These are phyloP conservation scores for Pseudorhombus dupliciocellatus DNA, from an alignment of 2,113 vertebrate genomes.

Conservation along the genomic window DNA sequence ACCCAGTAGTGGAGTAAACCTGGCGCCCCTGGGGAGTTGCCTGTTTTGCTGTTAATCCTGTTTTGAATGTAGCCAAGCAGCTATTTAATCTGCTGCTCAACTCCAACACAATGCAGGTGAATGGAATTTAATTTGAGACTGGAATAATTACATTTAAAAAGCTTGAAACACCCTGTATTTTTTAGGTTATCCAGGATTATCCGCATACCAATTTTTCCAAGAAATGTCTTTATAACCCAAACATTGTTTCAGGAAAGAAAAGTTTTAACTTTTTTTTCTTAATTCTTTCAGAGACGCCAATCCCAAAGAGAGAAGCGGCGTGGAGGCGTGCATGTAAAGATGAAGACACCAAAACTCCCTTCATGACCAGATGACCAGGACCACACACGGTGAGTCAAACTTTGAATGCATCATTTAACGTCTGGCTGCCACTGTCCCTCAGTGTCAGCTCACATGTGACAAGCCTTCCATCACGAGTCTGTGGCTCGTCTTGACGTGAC, in stretches of 20 bases:
- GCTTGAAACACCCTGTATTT: background rate
- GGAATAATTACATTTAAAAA: background rate
- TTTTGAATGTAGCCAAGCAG: background rate
- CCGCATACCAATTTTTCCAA: too few species aligned
- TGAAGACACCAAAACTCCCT: too few species aligned
- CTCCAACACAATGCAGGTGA: too few species aligned
- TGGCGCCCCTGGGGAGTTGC: background rate
- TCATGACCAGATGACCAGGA: too few species aligned
- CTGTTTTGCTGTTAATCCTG: background rate
- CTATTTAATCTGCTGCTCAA: too few species aligned
- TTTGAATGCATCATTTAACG: background rate
- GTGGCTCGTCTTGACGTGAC: constrained; percentile 23
- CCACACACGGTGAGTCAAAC: too few species aligned
- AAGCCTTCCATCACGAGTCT: constrained; percentile 34
- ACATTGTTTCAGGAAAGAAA: background rate
- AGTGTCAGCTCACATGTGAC: constrained; percentile 41
- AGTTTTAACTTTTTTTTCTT: background rate
- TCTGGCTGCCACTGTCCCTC: background rate
- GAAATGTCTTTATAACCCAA: too few species aligned
- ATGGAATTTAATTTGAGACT: background rate
- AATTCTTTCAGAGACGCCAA: too few species aligned
- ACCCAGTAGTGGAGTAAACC: background rate
- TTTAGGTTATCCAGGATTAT: too few species aligned
- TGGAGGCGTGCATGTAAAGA: too few species aligned
- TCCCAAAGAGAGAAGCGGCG: too few species aligned